Conservation (phyloP, 2,113 vertebrate genomes). For the Azemiops feae region DNA sequence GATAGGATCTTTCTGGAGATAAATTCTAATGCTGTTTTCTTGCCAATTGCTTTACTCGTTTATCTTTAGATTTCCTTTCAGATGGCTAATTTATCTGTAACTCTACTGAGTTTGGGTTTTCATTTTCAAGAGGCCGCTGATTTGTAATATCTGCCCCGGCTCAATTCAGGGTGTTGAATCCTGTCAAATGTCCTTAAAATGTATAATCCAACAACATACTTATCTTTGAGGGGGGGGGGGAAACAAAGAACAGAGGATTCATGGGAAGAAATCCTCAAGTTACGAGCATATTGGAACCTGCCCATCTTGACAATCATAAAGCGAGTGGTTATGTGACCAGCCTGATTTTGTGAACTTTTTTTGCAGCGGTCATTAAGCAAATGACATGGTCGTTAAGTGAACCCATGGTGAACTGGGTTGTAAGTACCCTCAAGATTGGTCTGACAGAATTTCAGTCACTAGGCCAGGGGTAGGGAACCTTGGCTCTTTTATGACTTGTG, state of each 20-base stretch:
- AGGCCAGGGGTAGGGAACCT: no score
- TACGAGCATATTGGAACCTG: background rate
- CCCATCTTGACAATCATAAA: no score
- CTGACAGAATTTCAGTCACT: no score
- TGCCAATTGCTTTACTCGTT: background rate
- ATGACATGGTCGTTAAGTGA: background rate
- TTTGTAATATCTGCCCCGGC: background rate
- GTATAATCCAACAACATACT: background rate
- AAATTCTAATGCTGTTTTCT: background rate
- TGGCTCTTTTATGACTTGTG: no score
- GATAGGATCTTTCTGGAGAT: background rate
- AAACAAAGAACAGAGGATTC: background rate
- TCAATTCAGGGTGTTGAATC: background rate
- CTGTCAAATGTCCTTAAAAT: background rate
- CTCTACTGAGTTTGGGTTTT: background rate
- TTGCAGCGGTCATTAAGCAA: background rate
- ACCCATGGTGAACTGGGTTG: background rate
- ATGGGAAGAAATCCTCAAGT: background rate
- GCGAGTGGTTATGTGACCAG: no score
- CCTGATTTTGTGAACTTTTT: background rate
- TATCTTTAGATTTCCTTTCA: background rate
- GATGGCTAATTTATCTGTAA: background rate
- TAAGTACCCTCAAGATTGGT: background rate
- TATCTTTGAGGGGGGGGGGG: accelerated
- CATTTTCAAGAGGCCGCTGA: background rate